Conservation (phyloP, 2,888 invertebrate genomes). For the Andrena bucephala region DNA sequence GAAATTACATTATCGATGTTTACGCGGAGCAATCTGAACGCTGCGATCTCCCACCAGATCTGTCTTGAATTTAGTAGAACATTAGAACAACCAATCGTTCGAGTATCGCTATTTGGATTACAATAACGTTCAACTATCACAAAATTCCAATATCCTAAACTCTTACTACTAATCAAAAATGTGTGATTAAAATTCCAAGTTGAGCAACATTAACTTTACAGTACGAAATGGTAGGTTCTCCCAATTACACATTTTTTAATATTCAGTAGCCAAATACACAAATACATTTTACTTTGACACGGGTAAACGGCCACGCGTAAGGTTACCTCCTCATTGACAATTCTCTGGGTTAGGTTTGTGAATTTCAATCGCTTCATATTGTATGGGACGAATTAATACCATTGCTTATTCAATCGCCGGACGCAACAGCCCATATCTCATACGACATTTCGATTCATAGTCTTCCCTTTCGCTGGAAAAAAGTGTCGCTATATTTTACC, state of each 20-base stretch:
- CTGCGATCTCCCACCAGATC: background rate
- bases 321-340: background rate
- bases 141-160: background rate
- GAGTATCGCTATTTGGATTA: background rate
- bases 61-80: background rate
- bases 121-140: background rate
- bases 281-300: background rate
- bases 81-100: background rate
- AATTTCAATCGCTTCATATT: background rate
- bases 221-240: conserved; percentile 5
- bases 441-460: no score
- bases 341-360: background rate
- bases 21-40: conserved; percentile 1
- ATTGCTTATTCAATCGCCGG: no score
- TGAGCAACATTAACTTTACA: background rate
- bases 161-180: background rate
- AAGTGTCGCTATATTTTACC: no score
- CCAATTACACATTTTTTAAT: background rate
- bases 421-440: no score
- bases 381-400: no score
- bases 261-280: background rate
- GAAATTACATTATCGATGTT: background rate
- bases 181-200: background rate
- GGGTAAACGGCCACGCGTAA: background rate
- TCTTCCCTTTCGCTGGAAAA: no score